A percentile compares a stretch with the other conserved stretches of the same genome.
These are phyloP conservation scores for Melipona bicolor DNA, from an alignment of 2,888 invertebrate genomes.

Conservation along the genomic window DNA sequence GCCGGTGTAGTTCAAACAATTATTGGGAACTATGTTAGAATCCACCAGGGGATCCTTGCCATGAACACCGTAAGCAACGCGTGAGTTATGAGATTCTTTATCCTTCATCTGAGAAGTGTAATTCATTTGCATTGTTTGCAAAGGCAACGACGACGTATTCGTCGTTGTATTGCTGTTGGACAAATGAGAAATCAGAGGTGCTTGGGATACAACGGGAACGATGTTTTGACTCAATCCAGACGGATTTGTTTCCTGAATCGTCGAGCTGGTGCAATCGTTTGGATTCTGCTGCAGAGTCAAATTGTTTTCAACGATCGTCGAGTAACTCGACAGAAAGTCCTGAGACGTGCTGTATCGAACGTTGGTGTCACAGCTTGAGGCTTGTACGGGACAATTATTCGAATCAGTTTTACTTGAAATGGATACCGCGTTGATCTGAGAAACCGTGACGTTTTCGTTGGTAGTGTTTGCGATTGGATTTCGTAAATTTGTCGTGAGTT, in stretches of 20 bases:
- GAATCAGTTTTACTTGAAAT: conserved; percentile 41
- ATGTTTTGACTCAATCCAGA: conserved; percentile 30
- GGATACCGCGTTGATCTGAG: conserved; percentile 42
- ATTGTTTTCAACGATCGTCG: conserved; percentile 61
- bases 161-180: conserved; percentile 51
- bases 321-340: conserved; percentile 74
- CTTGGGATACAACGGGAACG: conserved; percentile 40
- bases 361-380: conserved; percentile 66
- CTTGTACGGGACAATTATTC: conserved; percentile 43
- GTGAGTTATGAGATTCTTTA: conserved; percentile 62
- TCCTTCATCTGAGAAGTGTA: conserved; percentile 67
- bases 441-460: conserved; percentile 20
- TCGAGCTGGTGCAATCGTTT: conserved; percentile 43
- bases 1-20: conserved; percentile 49
- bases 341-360: conserved; percentile 70
- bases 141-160: conserved; percentile 52
- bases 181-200: conserved; percentile 51
- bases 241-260: conserved; percentile 39
- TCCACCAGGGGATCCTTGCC: conserved; percentile 59
- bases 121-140: conserved; percentile 64
- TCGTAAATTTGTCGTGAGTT: conserved; percentile 34
- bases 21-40: conserved; percentile 45
- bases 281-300: conserved; percentile 53
- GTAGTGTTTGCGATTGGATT: conserved; percentile 25
- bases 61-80: conserved; percentile 57